Conservation (phyloP, 2,113 vertebrate species). For the Megaceryle torquata region DNA sequence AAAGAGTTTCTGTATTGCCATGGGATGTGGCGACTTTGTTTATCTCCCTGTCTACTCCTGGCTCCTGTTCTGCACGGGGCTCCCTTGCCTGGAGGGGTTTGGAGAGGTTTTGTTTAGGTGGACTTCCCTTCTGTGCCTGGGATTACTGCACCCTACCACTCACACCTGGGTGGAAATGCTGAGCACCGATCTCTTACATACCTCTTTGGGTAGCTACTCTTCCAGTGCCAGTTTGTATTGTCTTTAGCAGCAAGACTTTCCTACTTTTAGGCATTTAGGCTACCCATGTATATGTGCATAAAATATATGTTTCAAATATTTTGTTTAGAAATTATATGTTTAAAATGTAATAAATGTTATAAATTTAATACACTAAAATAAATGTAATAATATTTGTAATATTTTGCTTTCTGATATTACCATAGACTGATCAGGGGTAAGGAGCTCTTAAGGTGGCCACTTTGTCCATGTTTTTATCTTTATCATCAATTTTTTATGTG, state of each 20-base stretch:
- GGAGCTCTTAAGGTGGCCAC: neutral
- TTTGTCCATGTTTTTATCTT: neutral
- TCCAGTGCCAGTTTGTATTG: neutral
- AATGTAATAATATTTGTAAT: neutral
- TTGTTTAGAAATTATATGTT: neutral
- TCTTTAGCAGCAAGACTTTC: neutral
- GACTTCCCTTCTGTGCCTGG: neutral
- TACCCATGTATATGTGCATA: neutral
- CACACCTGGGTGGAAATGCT: neutral
- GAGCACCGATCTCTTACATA: neutral
- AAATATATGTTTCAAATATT: neutral
- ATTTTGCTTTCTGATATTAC: neutral
- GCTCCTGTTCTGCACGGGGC: neutral
- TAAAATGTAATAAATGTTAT: neutral
- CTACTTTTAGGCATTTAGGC: neutral
- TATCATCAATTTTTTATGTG: neutral
- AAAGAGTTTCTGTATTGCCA: neutral
- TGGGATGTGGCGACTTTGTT: neutral
- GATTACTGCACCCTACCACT: rapidly evolving
- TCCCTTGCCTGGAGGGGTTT: neutral
- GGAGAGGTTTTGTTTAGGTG: neutral
- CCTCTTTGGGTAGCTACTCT: neutral
- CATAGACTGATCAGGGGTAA: neutral
- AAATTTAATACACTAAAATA: neutral
- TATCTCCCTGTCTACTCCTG: neutral